Evolutionary conservation across 2,888 invertebrate genomes (phyloP), one percentile per base, ranked within the genome.

Genomic region (Caenorhabditis angaria): DNA sequence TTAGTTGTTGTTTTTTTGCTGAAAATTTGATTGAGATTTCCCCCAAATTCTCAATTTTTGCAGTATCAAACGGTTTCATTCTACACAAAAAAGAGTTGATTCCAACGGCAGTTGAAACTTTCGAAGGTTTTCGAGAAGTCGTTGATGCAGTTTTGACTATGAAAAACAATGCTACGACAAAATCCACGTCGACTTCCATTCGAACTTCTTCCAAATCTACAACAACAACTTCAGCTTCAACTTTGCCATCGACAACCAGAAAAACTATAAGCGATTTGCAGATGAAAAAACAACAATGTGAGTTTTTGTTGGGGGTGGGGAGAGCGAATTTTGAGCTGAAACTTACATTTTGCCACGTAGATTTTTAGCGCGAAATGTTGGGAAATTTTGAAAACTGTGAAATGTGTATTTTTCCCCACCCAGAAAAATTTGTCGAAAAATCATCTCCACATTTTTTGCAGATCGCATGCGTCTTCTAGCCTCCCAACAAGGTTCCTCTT

Each of bases 51-150:
- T 50, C 50, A 50, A n/a, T n/a, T n/a, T n/a, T n/a, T n/a, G n/a
- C 67, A 86, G 85, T 84, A 24, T 84, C 84, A 24, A 82, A 83
- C 29, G 86, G 86, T 1, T 86, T 86, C 76, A 86, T 86, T 69
- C 79, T 86, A 20, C 81, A 84, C 76, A 82, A 83, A 61, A 82
- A 83, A 47, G 86, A 86, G 68, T 57, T 86, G 51, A 78, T 86
- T 51, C 86, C 86, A 27, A 86, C 85, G 14, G 86, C 82, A 8
- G 77, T 86, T 10, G 86, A 86, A 64, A 86, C 85, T 0, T 82
- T 84, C 58, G 86, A 87, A 68, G 86, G 81, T 10, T 78, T 86
- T 50, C 82, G 85, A 56, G 86, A 83, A 62, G 84, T 86, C 55
- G 77, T 85, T 20, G 78, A 83, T 47, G 80, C 78, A 2, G 83